phyloP scores from a whole-genome alignment of 2,797 vertebrate genomes.

The Fistularia tabacaria region DNA sequence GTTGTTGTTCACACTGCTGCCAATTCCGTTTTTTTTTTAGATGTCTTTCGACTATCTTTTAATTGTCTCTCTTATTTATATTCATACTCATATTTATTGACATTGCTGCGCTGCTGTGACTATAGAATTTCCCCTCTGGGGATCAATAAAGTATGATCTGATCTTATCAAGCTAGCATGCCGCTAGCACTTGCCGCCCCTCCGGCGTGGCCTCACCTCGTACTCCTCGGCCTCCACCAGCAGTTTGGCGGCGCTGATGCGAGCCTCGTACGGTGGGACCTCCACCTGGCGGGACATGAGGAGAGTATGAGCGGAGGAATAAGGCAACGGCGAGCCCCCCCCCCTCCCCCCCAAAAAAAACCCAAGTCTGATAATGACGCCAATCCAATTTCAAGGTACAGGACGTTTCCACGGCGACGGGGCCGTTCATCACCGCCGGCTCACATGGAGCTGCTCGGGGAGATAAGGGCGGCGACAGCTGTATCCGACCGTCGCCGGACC shows the following conservation, averaged over 20 bases:
- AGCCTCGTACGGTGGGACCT: conserved; percentile 67
- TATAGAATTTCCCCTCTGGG: too few relatives aligned
- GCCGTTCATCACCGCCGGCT: conserved; percentile 58
- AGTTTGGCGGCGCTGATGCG: conserved; percentile 74
- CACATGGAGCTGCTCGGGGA: conserved; percentile 54
- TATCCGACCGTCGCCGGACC: conserved; percentile 23
- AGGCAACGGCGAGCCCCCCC: conserved; percentile 31
- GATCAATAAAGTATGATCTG: too few relatives aligned
- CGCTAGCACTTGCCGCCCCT: too few relatives aligned
- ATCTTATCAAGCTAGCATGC: too few relatives aligned
- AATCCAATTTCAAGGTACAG: conserved; percentile 54
- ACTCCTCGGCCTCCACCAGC: conserved; percentile 69
- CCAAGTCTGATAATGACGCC: conserved; percentile 51
- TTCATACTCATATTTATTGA: too few relatives aligned
- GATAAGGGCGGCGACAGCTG: conserved; percentile 53
- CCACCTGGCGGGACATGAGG: conserved; percentile 36
- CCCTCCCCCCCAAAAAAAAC: conserved; percentile 21
- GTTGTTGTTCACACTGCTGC: too few relatives aligned
- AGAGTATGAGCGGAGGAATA: conserved; percentile 9
- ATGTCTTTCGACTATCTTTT: too few relatives aligned
- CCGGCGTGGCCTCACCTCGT: conserved; percentile 60
- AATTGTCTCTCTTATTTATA: too few relatives aligned
- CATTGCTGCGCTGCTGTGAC: too few relatives aligned
- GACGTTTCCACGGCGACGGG: conserved; percentile 28
- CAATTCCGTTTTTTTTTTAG: too few relatives aligned